Conservation (phyloP, 2,797 vertebrate species). For the Sebastes baramenuke region DNA sequence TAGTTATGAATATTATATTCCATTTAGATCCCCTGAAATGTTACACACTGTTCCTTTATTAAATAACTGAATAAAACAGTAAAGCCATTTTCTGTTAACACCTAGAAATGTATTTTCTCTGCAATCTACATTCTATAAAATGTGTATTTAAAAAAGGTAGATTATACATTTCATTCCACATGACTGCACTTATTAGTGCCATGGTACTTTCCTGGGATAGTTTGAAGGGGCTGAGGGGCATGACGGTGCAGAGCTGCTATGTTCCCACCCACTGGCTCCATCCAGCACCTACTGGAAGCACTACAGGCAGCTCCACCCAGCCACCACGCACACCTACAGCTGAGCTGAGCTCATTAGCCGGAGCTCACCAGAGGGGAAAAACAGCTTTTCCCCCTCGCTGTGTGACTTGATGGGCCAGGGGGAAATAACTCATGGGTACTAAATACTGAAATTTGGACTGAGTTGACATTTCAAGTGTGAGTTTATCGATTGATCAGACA, state of each 20-base stretch:
- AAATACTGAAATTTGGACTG: constrained; percentile 48
- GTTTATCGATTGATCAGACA: constrained; percentile 46
- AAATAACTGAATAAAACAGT: background rate
- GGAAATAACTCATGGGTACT: constrained; percentile 50
- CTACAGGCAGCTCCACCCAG: constrained; percentile 45
- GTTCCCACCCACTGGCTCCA: constrained; percentile 43
- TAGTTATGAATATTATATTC: too few species aligned
- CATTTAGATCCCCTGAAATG: too few species aligned
- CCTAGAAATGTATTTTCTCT: background rate
- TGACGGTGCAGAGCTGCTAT: constrained; percentile 10
- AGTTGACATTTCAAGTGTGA: constrained; percentile 30
- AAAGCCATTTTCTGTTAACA: background rate
- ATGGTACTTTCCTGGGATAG: background rate
- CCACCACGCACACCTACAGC: constrained; percentile 47
- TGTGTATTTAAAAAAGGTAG: background rate
- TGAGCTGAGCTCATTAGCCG: constrained; percentile 66
- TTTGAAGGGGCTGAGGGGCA: constrained; percentile 16
- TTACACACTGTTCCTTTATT: background rate
- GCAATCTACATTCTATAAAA: background rate
- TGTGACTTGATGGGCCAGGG: constrained; percentile 44
- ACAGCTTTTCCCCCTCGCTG: constrained; percentile 49
- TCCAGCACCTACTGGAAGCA: constrained; percentile 35
- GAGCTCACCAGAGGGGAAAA: constrained; percentile 65
- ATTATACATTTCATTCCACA: background rate
- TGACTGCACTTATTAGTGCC: background rate